Conservation (phyloP, 2,888 invertebrate genomes). For the Drosophila antonietae region DNA sequence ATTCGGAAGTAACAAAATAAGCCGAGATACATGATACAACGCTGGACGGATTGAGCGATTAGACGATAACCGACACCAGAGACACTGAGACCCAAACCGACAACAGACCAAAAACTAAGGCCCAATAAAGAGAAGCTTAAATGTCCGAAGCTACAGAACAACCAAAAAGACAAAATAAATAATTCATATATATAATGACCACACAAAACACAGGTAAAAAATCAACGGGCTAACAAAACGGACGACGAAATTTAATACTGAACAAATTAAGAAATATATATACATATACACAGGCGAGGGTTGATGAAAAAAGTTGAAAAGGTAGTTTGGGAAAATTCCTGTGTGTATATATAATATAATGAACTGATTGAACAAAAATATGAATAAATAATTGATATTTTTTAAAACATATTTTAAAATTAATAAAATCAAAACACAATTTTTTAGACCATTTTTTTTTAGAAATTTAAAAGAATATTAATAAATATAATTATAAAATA, state of each 20-base stretch:
- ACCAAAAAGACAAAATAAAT: neutral
- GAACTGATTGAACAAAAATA: neutral
- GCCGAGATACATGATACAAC: constrained; percentile 77
- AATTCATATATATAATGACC: neutral
- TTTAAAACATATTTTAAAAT: too few relatives aligned
- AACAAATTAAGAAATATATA: constrained; percentile 70
- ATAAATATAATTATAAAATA: too few relatives aligned
- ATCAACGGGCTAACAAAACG: constrained; percentile 71
- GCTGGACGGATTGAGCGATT: constrained; percentile 73
- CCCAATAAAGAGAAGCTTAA: constrained; percentile 77
- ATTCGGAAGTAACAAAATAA: constrained; percentile 79
- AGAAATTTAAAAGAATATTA: too few relatives aligned
- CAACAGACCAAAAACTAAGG: constrained; percentile 59
- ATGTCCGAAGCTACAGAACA: constrained; percentile 60
- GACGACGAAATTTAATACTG: constrained; percentile 69
- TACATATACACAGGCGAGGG: constrained; percentile 1
- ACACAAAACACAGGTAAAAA: constrained; percentile 68
- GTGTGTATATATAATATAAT: neutral
- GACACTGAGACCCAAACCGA: constrained; percentile 32
- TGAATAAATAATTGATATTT: too few relatives aligned
- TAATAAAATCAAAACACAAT: too few relatives aligned
- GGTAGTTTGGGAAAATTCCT: neutral
- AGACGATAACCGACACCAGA: constrained; percentile 62
- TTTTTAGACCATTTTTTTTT: too few relatives aligned
- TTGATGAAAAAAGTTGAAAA: neutral